Evolutionary conservation across 2,113 vertebrate species (phyloP).

Genomic region (Oncorhynchus gorbuscha): DNA sequence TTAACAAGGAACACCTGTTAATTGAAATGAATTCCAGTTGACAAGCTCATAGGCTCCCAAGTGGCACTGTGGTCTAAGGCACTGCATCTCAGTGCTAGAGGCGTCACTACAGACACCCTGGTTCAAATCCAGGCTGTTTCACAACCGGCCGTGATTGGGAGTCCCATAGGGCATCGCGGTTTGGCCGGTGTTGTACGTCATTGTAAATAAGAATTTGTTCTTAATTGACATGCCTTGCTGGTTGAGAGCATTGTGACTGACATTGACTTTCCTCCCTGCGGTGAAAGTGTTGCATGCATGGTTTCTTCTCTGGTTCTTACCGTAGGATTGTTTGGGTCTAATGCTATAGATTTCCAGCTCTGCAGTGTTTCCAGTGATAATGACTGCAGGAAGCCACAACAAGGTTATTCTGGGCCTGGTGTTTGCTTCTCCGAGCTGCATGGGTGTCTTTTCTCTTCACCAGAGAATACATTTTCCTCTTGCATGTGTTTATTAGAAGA

Average conservation of each 20-base stretch:
- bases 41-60: no score
- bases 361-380: constrained; percentile 51
- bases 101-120: no score
- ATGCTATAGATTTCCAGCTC: constrained; percentile 48
- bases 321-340: constrained; percentile 38
- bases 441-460: constrained; percentile 13
- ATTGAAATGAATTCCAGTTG: no score
- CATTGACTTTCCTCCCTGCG: neutral
- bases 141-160: no score
- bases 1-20: no score
- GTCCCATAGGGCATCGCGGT: no score
- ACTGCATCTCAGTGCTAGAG: no score
- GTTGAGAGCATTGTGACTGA: neutral
- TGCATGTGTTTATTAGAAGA: constrained; percentile 32
- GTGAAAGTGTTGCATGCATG: constrained; percentile 17
- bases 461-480: constrained; percentile 36
- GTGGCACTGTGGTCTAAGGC: no score
- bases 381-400: constrained; percentile 49
- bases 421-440: constrained; percentile 42
- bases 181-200: no score
- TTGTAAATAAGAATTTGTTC: no score
- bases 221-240: no score
- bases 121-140: no score
- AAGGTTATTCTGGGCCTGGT: constrained; percentile 51
- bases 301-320: neutral